Evolutionary conservation across 1,140 invertebrate species (phyloP).

Genomic region (Ostrea denselamellosa): DNA sequence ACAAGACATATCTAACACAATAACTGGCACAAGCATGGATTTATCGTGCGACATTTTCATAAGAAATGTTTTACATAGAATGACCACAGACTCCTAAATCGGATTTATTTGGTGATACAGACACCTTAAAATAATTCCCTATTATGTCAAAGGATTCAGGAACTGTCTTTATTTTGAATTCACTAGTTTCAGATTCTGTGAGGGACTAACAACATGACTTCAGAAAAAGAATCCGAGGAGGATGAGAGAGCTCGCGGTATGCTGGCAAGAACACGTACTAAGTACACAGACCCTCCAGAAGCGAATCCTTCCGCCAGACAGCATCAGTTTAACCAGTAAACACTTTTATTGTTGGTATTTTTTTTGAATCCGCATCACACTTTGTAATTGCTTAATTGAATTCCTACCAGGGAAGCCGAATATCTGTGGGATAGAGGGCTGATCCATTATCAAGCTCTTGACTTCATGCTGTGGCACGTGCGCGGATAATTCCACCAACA

Average conservation of each 20-base stretch:
- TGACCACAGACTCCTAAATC: too few relatives aligned
- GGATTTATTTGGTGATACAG: too few relatives aligned
- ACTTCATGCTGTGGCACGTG: background rate
- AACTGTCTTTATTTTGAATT: too few relatives aligned
- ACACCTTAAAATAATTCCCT: too few relatives aligned
- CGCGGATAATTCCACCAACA: background rate
- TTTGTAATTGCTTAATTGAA: constrained; percentile 18
- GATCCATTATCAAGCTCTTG: background rate
- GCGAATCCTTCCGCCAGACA: background rate
- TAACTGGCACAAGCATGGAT: too few relatives aligned
- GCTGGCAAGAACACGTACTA: background rate
- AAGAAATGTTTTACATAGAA: too few relatives aligned
- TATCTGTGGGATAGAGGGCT: background rate
- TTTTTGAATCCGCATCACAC: background rate
- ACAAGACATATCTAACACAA: too few relatives aligned
- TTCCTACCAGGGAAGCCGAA: background rate
- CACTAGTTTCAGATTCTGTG: too few relatives aligned
- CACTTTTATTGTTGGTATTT: background rate
- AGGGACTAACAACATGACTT: too few relatives aligned
- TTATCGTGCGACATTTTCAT: too few relatives aligned
- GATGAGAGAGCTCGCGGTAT: background rate
- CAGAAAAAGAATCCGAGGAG: background rate
- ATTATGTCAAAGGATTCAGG: too few relatives aligned
- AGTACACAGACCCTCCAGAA: background rate
- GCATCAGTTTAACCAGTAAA: background rate